Evolutionary conservation across 1,140 invertebrate genomes (phyloP).

Genomic region (Portunus trituberculatus): DNA sequence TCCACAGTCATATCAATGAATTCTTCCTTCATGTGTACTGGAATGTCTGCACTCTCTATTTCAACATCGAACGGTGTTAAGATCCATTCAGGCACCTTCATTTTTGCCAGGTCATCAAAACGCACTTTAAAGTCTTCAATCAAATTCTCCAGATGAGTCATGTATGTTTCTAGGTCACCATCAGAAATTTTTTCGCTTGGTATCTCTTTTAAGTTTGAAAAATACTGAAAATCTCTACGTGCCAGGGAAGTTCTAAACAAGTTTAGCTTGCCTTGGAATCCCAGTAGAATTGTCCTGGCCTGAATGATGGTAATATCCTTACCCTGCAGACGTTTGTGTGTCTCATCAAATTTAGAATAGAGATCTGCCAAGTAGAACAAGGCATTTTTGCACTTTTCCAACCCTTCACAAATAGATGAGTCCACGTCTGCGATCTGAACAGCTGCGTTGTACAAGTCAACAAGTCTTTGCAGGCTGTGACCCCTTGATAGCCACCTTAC

Average conservation of each 20-base stretch:
- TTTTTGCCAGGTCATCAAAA: constrained; percentile 60
- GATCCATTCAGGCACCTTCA: constrained; percentile 68
- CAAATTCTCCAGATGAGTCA: too few species aligned
- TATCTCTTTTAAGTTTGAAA: constrained; percentile 50
- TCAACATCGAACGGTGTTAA: constrained; percentile 59
- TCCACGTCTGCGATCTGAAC: constrained; percentile 37
- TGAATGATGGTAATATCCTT: constrained; percentile 30
- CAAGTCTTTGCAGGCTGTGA: constrained; percentile 14
- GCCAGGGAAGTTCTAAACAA: constrained; percentile 43
- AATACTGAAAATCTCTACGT: constrained; percentile 42
- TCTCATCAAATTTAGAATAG: constrained; percentile 65
- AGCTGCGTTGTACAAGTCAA: constrained; percentile 42
- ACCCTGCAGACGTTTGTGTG: constrained; percentile 51
- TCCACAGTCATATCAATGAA: constrained; percentile 61
- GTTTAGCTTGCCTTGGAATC: not conserved
- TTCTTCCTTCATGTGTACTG: constrained; percentile 57
- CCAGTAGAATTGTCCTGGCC: not conserved
- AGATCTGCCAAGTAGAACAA: constrained; percentile 33
- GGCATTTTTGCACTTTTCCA: not conserved
- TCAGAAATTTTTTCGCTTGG: constrained; percentile 45
- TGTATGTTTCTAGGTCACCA: too few species aligned
- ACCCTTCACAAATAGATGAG: constrained; percentile 31
- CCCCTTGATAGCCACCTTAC: too few species aligned
- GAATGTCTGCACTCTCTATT: constrained; percentile 40
- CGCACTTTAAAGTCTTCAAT: too few species aligned